Evolutionary conservation across 2,888 invertebrate genomes (phyloP), one percentile per base, ranked within the genome.

Genomic region (Orchesellides sinensis): DNA sequence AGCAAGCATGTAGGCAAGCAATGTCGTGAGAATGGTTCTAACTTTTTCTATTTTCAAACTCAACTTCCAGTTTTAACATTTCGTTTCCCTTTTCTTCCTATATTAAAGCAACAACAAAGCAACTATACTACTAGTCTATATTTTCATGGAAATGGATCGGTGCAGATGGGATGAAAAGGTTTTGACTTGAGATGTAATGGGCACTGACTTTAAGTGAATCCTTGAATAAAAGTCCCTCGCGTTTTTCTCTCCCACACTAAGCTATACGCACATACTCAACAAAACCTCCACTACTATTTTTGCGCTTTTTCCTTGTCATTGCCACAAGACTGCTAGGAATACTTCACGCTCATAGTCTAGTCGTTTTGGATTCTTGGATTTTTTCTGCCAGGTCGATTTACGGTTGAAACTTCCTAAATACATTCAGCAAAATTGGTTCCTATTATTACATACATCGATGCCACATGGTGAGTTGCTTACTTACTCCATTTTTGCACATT

Each of bases 161-260:
- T 59, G 59, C 56, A 12, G 45, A 59, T 54, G 69, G 52, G 52
- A 78, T 78, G 69, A 61, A 78, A 77, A 69, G 78, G 78, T 78
- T 78, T 69, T 78, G 69, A 78, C 78, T 78, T 69, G 69, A 59
- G 69, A 78, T 69, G 69, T 78, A 78, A 78, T 78, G 69, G 78
- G 78, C 69, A 69, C 59, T 78, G 78, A 78, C 78, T 78, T 77
- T 69, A 78, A 78, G 78, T 78, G 78, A 78, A 78, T 78, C 69
- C 66, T 77, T 77, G 77, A 77, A 77, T 77, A 77, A 77, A n/a
- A 68, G 23, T 54, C 54, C 21, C 40, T 40, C 40, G 40, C 54
- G 17, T 49, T 49, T 25, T 54, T 23, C n/a, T 40, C 40, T 40
- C 40, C 45, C 8, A 40, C 63, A 21, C 23, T 65, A 29, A 56